Percentiles rank a stretch among this genome's conserved stretches.
Conservation (phyloP, 2,888 invertebrate genomes). For the Cephalotes varians region DNA sequence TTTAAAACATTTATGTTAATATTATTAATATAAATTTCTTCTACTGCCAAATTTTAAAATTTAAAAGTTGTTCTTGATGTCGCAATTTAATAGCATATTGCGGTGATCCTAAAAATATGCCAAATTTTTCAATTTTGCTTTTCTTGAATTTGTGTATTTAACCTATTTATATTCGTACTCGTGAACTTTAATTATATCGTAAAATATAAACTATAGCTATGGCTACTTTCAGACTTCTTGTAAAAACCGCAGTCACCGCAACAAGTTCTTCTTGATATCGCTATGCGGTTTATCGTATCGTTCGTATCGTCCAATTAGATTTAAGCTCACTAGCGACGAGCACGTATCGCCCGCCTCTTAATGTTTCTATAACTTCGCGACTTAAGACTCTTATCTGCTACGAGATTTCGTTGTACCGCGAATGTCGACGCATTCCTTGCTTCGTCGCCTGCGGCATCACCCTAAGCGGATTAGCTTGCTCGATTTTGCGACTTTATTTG, state of each 20-base stretch:
- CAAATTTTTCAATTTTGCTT: not conserved
- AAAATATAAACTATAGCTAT: not conserved
- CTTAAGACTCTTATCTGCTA: constrained; percentile 53
- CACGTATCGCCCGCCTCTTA: constrained; percentile 42
- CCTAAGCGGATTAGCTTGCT: constrained; percentile 69
- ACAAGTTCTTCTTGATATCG: constrained; percentile 53
- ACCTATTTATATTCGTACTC: not conserved
- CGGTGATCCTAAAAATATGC: not conserved
- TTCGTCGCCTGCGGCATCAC: constrained; percentile 11
- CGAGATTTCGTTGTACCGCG: constrained; percentile 28
- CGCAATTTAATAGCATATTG: not conserved
- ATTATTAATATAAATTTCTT: not conserved
- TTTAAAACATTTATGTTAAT: not conserved
- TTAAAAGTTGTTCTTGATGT: not conserved
- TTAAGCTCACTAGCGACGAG: constrained; percentile 48
- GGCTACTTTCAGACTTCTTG: not conserved
- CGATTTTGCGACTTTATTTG: constrained; percentile 65
- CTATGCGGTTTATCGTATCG: not conserved
- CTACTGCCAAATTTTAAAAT: not conserved
- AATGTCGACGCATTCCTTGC: constrained; percentile 53
- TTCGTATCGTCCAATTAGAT: constrained; percentile 40
- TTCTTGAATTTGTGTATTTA: not conserved
- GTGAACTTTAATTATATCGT: not conserved
- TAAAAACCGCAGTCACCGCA: constrained; percentile 28
- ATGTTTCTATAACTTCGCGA: constrained; percentile 73